Percentiles rank a stretch among this genome's conserved stretches.
These are phyloP conservation scores for Micromussa lordhowensis DNA, from an alignment of 92 coral and sea anemone species.

Conservation along the genomic window DNA sequence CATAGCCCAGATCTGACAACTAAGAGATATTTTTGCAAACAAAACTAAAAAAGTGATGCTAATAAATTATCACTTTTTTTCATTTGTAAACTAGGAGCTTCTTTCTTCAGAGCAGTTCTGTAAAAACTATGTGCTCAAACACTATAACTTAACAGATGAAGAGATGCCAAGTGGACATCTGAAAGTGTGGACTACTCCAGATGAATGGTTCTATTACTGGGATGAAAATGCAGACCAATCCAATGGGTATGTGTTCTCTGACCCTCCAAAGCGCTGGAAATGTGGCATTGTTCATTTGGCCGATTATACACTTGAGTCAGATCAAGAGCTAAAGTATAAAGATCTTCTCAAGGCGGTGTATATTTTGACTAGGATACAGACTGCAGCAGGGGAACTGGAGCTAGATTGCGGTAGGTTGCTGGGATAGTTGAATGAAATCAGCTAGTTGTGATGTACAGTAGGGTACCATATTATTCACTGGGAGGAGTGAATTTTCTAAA, in stretches of 20 bases:
- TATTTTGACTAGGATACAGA: constrained; percentile 38
- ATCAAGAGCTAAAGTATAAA: constrained; percentile 39
- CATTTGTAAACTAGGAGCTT: constrained; percentile 4
- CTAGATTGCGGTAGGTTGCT: constrained; percentile 48
- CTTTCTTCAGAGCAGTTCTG: constrained; percentile 34
- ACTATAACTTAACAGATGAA: constrained; percentile 18
- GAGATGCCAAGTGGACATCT: constrained; percentile 34
- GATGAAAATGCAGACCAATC: constrained; percentile 27
- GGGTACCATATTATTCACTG: too few relatives aligned
- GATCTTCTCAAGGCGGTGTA: constrained; percentile 46
- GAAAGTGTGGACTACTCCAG: constrained; percentile 14
- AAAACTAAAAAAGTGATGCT: too few relatives aligned
- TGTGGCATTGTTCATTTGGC: constrained; percentile 62
- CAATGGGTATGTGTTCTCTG: constrained; percentile 24
- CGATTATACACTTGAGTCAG: constrained; percentile 9
- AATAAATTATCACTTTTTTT: background rate
- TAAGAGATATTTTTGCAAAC: too few relatives aligned
- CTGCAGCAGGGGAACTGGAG: constrained; percentile 40
- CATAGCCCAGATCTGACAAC: too few relatives aligned
- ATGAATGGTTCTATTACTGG: constrained; percentile 32
- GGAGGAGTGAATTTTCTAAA: too few relatives aligned
- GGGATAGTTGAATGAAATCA: background rate
- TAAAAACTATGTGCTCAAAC: constrained; percentile 2
- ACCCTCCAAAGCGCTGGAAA: constrained; percentile 55
- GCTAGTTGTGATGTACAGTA: too few relatives aligned